Evolutionary conservation across 2,113 vertebrate species (phyloP).

Genomic region (Cariama cristata): DNA sequence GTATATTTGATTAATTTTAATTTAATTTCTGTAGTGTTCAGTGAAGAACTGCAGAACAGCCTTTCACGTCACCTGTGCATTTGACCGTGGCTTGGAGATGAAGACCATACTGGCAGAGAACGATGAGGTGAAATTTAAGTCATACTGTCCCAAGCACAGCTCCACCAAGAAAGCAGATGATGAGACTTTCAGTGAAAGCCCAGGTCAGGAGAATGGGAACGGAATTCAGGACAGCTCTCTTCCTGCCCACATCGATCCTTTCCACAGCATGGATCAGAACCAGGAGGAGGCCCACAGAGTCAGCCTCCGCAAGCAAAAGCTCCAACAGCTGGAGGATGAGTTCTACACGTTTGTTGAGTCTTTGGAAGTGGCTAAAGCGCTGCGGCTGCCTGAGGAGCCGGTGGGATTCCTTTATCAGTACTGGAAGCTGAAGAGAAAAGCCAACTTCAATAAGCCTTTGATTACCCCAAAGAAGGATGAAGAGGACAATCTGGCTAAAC

Average conservation of each 20-base stretch:
- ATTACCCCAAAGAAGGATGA: slow-evolving; percentile 96
- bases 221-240: slow-evolving; percentile 53
- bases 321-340: slow-evolving; percentile 94
- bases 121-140: slow-evolving; percentile 97
- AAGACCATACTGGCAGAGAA: slow-evolving; percentile 93
- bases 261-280: slow-evolving; percentile 75
- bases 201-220: slow-evolving; percentile 59
- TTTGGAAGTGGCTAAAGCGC: slow-evolving; percentile 82
- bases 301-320: slow-evolving; percentile 90
- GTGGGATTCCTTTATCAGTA: slow-evolving; percentile 95
- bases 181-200: slow-evolving; percentile 55
- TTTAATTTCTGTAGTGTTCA: slow-evolving; percentile 83
- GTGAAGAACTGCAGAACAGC: slow-evolving; percentile 95
- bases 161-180: slow-evolving; percentile 64
- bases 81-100: slow-evolving; percentile 90
- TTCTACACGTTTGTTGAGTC: slow-evolving; percentile 90
- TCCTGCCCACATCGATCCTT: slow-evolving; percentile 45
- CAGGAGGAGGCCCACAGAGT: slow-evolving; percentile 85
- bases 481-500: slow-evolving; percentile 93
- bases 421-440: slow-evolving; percentile 97
- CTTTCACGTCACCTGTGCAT: slow-evolving; percentile 96
- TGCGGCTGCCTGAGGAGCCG: slow-evolving; percentile 81
- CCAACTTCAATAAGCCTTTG: slow-evolving; percentile 94
- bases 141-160: slow-evolving; percentile 94
- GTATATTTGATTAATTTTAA: background rate